These are phyloP conservation scores for Lasaia peninsularis DNA, from an alignment of 1,140 invertebrate species.

Conservation along the genomic window DNA sequence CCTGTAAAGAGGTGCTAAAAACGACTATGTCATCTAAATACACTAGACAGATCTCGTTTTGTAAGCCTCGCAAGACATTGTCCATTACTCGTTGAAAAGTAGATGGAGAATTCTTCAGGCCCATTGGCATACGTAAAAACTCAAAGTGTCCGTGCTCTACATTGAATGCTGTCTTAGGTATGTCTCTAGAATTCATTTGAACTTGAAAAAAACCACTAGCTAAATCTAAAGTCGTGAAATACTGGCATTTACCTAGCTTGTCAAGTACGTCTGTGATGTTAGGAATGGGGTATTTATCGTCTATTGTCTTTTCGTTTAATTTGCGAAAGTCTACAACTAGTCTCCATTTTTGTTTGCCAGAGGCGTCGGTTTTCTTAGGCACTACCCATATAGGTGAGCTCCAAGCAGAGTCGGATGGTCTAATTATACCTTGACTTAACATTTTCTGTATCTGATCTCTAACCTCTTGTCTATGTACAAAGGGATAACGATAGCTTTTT, in stretches of 20 bases:
- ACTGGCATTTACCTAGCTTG: slow-evolving; percentile 13
- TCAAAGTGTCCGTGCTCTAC: slow-evolving; percentile 17
- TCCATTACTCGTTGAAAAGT: slow-evolving; percentile 21
- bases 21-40: slow-evolving; percentile 18
- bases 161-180: slow-evolving; percentile 15
- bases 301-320: slow-evolving; percentile 19
- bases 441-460: slow-evolving; percentile 18
- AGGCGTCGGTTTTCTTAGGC: no score
- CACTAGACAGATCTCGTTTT: slow-evolving; percentile 14
- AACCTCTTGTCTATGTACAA: slow-evolving; percentile 21
- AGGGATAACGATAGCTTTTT: slow-evolving; percentile 27
- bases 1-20: slow-evolving; percentile 10
- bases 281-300: slow-evolving; percentile 20
- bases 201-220: slow-evolving; percentile 11
- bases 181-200: neutral
- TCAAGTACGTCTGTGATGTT: slow-evolving; percentile 18
- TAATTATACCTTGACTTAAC: slow-evolving; percentile 15
- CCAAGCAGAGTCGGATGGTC: slow-evolving; percentile 17
- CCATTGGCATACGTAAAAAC: slow-evolving; percentile 16
- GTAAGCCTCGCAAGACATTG: slow-evolving; percentile 10
- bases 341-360: slow-evolving; percentile 20
- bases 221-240: slow-evolving; percentile 13
- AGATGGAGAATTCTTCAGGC: slow-evolving; percentile 14
- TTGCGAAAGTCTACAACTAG: slow-evolving; percentile 14
- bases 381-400: slow-evolving; percentile 13